Evolutionary conservation across 2,797 vertebrate species (phyloP).

Genomic region (Epinephelus malabaricus): DNA sequence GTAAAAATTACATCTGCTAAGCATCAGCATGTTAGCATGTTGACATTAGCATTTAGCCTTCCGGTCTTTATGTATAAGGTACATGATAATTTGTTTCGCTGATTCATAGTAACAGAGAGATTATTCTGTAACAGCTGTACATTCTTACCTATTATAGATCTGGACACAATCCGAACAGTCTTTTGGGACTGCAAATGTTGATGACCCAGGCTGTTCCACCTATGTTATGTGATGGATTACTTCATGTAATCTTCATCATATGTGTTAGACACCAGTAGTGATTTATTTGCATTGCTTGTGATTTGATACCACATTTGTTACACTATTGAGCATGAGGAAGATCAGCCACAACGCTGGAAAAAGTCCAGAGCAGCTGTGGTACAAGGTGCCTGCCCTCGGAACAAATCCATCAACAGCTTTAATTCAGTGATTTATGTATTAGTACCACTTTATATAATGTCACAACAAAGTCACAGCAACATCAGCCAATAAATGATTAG

Average conservation of each 20-base stretch:
- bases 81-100: background rate
- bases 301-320: background rate
- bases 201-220: too few relatives aligned
- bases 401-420: background rate
- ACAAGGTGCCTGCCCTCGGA: background rate
- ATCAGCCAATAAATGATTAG: background rate
- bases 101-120: background rate
- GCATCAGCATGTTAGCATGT: too few relatives aligned
- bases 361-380: background rate
- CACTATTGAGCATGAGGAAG: background rate
- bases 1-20: too few relatives aligned
- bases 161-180: background rate
- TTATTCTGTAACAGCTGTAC: background rate
- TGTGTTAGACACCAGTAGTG: background rate
- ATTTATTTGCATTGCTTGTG: background rate
- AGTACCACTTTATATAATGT: background rate
- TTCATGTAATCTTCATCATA: background rate
- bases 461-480: background rate
- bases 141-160: background rate
- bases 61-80: background rate
- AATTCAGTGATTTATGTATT: background rate
- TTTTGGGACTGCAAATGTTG: too few relatives aligned
- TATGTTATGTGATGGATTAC: too few relatives aligned
- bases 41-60: background rate
- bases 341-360: background rate